Conservation (phyloP, 2,113 vertebrate species). For the Carlito syrichta region DNA sequence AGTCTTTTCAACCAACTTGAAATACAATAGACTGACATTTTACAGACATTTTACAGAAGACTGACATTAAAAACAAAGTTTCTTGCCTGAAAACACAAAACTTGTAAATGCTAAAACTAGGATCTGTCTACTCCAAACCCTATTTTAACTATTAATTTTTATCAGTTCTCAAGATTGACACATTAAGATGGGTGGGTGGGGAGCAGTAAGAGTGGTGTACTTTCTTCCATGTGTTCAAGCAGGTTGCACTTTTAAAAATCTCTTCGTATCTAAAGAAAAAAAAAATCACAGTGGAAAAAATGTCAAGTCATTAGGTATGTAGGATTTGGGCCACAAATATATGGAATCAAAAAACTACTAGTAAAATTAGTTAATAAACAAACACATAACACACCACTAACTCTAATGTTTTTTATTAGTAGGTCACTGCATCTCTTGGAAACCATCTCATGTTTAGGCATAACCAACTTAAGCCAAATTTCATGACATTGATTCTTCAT, state of each 20-base stretch:
- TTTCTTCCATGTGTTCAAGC: not conserved
- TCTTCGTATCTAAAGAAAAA: not conserved
- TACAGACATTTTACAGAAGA: not conserved
- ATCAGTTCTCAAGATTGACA: not conserved
- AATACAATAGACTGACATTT: not conserved
- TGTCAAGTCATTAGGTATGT: not conserved
- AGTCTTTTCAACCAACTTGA: not conserved
- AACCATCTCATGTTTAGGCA: not conserved
- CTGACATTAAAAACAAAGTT: not conserved
- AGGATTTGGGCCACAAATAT: not conserved
- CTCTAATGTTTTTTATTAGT: not conserved
- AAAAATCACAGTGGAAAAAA: not conserved
- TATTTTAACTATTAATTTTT: not conserved
- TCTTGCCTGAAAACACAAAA: not conserved
- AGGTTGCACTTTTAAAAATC: not conserved
- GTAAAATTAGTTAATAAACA: not conserved
- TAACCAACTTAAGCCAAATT: not conserved
- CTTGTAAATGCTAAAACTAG: not conserved
- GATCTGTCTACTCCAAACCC: not conserved
- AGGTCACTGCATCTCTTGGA: not conserved
- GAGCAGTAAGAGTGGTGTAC: not conserved
- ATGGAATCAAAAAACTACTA: not conserved
- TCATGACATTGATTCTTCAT: not conserved
- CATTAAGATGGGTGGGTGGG: not conserved
- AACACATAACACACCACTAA: not conserved